A percentile compares a stretch with the other conserved stretches of the same genome.
These are phyloP conservation scores for Equus quagga DNA, from an alignment of 2,113 vertebrate genomes.

Conservation along the genomic window DNA sequence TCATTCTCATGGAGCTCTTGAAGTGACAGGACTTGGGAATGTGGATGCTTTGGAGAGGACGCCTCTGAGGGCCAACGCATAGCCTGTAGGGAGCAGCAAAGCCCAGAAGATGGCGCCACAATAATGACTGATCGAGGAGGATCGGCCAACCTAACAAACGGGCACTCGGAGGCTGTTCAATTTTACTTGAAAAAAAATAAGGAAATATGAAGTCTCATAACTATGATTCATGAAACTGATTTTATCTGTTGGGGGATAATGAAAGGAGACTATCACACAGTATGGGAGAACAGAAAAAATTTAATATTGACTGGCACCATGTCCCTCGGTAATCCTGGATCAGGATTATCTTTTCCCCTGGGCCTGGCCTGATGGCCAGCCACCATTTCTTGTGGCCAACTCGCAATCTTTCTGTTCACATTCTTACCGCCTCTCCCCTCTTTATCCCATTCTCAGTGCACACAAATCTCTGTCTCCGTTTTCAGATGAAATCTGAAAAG, in stretches of 20 bases:
- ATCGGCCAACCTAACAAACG: background rate
- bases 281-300: background rate
- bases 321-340: background rate
- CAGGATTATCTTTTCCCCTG: background rate
- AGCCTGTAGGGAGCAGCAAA: background rate
- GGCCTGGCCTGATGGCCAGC: background rate
- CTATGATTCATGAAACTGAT: background rate
- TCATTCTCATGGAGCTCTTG: background rate
- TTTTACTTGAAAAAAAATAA: background rate
- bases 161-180: background rate
- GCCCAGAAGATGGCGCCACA: slow-evolving; percentile 23
- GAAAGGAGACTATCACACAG: background rate
- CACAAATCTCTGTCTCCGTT: background rate
- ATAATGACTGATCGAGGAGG: accelerated
- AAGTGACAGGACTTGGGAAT: background rate
- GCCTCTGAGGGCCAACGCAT: background rate
- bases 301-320: background rate
- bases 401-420: background rate
- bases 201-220: background rate
- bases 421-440: background rate
- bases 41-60: background rate
- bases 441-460: background rate
- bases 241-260: background rate
- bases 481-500: background rate
- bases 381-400: background rate